Percentiles rank a stretch among this genome's conserved stretches.
These are phyloP conservation scores for Magallana ariakensis DNA, from an alignment of 1,140 invertebrate genomes.

Conservation along the genomic window DNA sequence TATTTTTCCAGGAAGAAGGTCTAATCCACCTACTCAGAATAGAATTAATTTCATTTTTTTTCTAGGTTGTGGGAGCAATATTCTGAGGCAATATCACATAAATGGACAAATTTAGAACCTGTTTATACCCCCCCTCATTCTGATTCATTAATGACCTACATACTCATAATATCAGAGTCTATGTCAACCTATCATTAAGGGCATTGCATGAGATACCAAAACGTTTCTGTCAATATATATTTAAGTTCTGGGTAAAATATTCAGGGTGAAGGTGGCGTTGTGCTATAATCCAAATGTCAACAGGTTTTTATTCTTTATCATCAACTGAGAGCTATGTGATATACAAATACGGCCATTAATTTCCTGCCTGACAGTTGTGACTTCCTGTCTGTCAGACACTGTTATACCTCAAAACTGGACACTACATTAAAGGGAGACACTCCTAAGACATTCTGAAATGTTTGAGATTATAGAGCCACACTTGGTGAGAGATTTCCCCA, in stretches of 20 bases:
- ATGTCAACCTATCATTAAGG: no score
- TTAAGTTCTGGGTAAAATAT: not conserved
- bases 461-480: not conserved
- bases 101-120: no score
- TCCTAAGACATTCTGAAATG: conserved; percentile 16
- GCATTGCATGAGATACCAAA: no score
- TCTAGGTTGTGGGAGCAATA: not conserved
- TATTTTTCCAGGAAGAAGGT: not conserved
- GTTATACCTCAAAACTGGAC: conserved; percentile 10
- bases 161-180: no score
- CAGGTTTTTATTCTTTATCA: not conserved
- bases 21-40: not conserved
- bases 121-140: no score
- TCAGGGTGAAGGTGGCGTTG: not conserved
- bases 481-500: no score
- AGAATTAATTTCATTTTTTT: not conserved
- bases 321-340: conserved; percentile 1
- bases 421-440: not conserved
- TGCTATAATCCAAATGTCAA: conserved; percentile 23
- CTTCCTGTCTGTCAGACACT: conserved; percentile 28
- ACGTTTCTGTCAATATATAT: not conserved
- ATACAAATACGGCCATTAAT: conserved; percentile 20
- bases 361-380: not conserved
- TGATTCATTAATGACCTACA: no score
- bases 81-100: not conserved